Evolutionary conservation across 2,888 invertebrate genomes (phyloP).

Genomic region (Anodontia alba): DNA sequence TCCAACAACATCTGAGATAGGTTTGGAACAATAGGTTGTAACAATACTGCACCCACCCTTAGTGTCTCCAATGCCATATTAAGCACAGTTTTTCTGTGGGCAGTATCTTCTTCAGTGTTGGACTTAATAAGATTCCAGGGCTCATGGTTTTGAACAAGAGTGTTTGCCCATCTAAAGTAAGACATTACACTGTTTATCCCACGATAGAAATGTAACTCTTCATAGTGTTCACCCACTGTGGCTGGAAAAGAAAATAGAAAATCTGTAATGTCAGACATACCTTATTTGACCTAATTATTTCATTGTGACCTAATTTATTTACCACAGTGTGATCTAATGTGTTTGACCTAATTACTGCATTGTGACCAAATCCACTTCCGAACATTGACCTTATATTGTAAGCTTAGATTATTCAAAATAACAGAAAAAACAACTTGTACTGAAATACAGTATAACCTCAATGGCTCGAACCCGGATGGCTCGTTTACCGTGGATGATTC

Average conservation of each 20-base stretch:
- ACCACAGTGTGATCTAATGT: background rate
- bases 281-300: too few relatives aligned
- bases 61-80: constrained; percentile 94
- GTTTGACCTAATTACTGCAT: too few relatives aligned
- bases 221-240: constrained; percentile 89
- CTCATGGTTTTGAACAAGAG: constrained; percentile 93
- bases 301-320: background rate
- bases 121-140: constrained; percentile 94
- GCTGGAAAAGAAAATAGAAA: constrained; percentile 81
- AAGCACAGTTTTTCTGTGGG: constrained; percentile 88
- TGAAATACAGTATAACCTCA: too few relatives aligned
- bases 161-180: constrained; percentile 92
- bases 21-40: constrained; percentile 94
- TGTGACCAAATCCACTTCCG: too few relatives aligned
- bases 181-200: constrained; percentile 92
- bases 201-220: constrained; percentile 92
- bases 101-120: constrained; percentile 86
- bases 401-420: too few relatives aligned
- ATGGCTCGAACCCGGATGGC: too few relatives aligned
- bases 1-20: constrained; percentile 89
- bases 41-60: constrained; percentile 91
- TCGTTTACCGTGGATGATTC: too few relatives aligned
- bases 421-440: too few relatives aligned
- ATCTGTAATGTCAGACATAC: too few relatives aligned
- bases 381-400: too few relatives aligned